Base-by-base conservation (phyloP, 2,113 vertebrate genomes). In the Plotosus lineatus region DNA sequence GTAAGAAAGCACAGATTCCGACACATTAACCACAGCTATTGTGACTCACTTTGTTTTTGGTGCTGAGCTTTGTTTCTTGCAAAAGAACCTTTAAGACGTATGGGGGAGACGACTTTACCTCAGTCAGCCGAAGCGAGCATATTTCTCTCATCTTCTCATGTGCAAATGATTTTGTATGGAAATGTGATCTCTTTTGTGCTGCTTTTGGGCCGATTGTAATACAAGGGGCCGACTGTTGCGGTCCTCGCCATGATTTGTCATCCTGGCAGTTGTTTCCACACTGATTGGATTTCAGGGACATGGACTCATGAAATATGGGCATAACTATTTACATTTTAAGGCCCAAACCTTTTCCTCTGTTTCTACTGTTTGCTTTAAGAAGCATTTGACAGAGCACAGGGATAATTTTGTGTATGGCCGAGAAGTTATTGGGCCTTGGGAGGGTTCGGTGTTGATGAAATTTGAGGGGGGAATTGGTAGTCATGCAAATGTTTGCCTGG, bases 121-220 rank as follows among this genome's bases (percentile, higher is more conserved):
- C 55, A 84, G 85, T 75, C 74, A 81, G 84, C 80, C 86, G 80
- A 63, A 77, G 81, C 58, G 53, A 50, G 85, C 82, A 80, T 80
- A 83, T 83, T 78, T 77, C 83, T 33, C 48, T 72, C 74, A 71
- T 26, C 88, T 86, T 89, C 72, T 88, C 85, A 82, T 81, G 81
- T 76, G 84, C 84, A 82, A 86, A 86, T 83, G 55, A 90, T 92
- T 89, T 87, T 85, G 84, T 76, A 51, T 66, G 19, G 88, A 91
- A 92, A 91, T 89, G 86, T 75, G 88, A 92, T 85, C 88, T 88
- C 83, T 80, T 90, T 90, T 90, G 90, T 91, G 87, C 87, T 84
- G 84, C 80, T 80, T 85, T 75, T 85, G 78, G 84, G 89, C 83
- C 85, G 87, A 82, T 86, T 81, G 88, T 87, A 88, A 90, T 88